phyloP scores from a whole-genome alignment of 2,888 invertebrate species.

The Chymomyza fuscimana region DNA sequence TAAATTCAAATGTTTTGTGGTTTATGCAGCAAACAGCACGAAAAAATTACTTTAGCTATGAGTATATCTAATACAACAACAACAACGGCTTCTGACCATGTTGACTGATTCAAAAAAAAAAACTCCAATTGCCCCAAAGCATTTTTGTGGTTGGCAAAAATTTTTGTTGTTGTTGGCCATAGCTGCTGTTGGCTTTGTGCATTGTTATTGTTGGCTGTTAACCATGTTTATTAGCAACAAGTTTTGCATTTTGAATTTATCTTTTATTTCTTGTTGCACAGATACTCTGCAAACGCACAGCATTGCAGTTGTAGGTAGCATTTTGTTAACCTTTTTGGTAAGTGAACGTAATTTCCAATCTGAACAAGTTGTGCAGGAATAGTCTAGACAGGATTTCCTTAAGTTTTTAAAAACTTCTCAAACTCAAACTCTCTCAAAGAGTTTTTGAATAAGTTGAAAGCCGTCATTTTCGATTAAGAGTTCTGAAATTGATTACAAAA shows the following conservation, averaged over 20 bases:
- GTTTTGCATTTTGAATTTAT: conserved; percentile 68
- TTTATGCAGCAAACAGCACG: not conserved
- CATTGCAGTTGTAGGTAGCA: not conserved
- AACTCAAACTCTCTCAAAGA: no score
- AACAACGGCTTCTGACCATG: conserved; percentile 17
- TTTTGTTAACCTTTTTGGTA: not conserved
- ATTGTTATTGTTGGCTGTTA: conserved; percentile 27
- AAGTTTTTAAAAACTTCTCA: no score
- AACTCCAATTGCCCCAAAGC: conserved; percentile 31
- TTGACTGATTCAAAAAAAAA: conserved; percentile 1
- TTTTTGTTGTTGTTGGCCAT: conserved; percentile 22
- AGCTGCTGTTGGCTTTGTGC: conserved; percentile 30
- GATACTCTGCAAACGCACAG: not conserved
- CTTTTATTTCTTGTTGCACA: not conserved
- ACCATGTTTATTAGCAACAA: conserved; percentile 60
- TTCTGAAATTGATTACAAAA: no score
- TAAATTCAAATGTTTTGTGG: conserved; percentile 1
- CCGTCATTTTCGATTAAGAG: no score
- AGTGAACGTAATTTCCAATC: no score
- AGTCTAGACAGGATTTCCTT: no score
- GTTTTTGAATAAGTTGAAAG: no score
- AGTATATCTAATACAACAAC: conserved; percentile 10
- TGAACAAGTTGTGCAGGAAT: no score
- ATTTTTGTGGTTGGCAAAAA: conserved; percentile 53
- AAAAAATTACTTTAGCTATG: not conserved